Conservation (phyloP, 2,797 vertebrate genomes). For the Allobates femoralis region DNA sequence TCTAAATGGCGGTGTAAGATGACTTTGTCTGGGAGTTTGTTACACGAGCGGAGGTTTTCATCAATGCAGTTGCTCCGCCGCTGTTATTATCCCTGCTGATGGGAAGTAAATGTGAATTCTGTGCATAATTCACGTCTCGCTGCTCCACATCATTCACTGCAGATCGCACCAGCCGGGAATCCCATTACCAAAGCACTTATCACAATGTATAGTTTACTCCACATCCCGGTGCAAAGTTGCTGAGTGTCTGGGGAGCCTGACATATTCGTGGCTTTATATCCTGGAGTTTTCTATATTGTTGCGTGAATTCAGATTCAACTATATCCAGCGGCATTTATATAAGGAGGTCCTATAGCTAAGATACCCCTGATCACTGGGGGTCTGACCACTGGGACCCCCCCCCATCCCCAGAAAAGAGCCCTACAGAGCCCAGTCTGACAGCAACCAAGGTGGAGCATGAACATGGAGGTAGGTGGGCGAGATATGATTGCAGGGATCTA, state of each 20-base stretch:
- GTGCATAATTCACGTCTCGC: slow-evolving; percentile 66
- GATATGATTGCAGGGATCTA: no score
- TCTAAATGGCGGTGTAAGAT: slow-evolving; percentile 54
- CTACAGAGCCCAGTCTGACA: no score
- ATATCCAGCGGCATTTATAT: background rate
- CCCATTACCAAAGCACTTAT: slow-evolving; percentile 64
- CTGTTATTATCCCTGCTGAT: slow-evolving; percentile 67
- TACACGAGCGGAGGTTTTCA: slow-evolving; percentile 58
- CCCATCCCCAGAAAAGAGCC: no score
- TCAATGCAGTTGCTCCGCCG: slow-evolving; percentile 64
- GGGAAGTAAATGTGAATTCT: slow-evolving; percentile 65
- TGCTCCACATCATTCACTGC: slow-evolving; percentile 61
- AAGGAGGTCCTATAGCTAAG: background rate
- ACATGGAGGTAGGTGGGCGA: no score
- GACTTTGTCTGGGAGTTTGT: slow-evolving; percentile 33
- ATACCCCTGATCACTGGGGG: background rate
- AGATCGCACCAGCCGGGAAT: slow-evolving; percentile 41
- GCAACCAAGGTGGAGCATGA: no score
- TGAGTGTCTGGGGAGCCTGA: slow-evolving; percentile 34
- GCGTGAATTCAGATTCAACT: background rate
- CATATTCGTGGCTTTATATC: slow-evolving; percentile 29
- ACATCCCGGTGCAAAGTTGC: slow-evolving; percentile 11
- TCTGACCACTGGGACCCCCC: no score
- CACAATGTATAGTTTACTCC: slow-evolving; percentile 37
- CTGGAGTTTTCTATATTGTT: background rate